A percentile compares a stretch with the other conserved stretches of the same genome.
phyloP scores from a whole-genome alignment of 1,140 invertebrate species.

The Sminthurinus signatus region DNA sequence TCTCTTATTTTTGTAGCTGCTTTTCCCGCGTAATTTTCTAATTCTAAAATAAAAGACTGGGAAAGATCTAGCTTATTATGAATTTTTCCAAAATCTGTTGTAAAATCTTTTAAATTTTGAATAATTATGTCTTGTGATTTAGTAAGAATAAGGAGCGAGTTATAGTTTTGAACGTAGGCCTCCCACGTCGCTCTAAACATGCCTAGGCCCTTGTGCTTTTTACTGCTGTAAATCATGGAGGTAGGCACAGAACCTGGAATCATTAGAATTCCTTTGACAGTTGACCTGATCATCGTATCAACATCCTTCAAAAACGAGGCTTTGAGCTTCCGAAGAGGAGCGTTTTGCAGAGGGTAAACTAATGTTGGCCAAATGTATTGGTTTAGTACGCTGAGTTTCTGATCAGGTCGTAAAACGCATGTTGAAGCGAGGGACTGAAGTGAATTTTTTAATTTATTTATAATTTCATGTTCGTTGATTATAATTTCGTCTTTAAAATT shows the following conservation, averaged over 20 bases:
- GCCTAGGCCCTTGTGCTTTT: not conserved
- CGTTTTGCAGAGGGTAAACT: not conserved
- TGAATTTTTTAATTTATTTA: not conserved
- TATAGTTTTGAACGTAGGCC: slow-evolving; percentile 1
- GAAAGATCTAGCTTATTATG: too few relatives aligned
- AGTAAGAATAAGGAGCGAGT: not conserved
- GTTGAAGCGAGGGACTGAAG: not conserved
- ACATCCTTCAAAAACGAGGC: not conserved
- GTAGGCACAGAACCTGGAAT: not conserved
- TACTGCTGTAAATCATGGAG: not conserved
- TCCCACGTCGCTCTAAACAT: slow-evolving; percentile 2
- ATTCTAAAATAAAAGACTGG: too few relatives aligned
- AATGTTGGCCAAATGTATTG: slow-evolving; percentile 2
- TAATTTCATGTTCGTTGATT: not conserved
- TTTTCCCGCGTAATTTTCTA: too few relatives aligned
- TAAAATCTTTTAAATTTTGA: too few relatives aligned
- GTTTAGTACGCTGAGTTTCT: slow-evolving; percentile 1
- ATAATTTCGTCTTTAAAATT: slow-evolving; percentile 7
- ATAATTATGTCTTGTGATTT: too few relatives aligned
- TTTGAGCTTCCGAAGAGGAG: not conserved
- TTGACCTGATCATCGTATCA: not conserved
- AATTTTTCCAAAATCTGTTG: too few relatives aligned
- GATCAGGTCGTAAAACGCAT: not conserved
- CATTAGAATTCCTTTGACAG: too few relatives aligned
- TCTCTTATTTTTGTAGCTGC: too few relatives aligned